These are phyloP conservation scores for Pteropus rufus DNA, from an alignment of 2,797 vertebrate species.

Conservation along the genomic window DNA sequence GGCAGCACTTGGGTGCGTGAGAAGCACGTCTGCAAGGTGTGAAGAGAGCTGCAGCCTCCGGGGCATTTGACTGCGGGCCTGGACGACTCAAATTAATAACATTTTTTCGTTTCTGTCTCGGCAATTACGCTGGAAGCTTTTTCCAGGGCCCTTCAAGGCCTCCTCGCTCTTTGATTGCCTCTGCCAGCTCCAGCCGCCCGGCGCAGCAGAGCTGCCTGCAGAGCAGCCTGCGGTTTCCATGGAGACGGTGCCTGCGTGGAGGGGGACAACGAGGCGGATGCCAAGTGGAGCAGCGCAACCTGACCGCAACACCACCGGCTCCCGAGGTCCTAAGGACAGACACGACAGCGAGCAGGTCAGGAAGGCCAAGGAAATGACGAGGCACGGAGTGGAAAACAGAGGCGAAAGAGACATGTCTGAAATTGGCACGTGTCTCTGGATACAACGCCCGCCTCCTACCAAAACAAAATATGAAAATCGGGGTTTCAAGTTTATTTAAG, in stretches of 20 bases:
- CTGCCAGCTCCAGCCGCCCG: slow-evolving; percentile 45
- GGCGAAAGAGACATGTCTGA: too few species aligned
- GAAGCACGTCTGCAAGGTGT: neutral
- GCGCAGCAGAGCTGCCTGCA: slow-evolving; percentile 35
- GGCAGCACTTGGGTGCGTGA: accelerated
- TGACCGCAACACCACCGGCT: neutral
- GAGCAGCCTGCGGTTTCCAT: slow-evolving; percentile 64
- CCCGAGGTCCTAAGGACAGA: neutral
- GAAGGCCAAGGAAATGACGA: neutral
- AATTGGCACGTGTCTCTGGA: neutral
- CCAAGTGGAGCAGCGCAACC: neutral
- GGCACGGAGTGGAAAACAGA: neutral
- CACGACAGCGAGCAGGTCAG: neutral
- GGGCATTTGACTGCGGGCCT: neutral
- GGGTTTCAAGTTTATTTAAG: neutral
- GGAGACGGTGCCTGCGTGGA: slow-evolving; percentile 35
- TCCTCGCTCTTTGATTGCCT: slow-evolving; percentile 31
- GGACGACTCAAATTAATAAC: slow-evolving; percentile 48
- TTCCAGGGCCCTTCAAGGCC: slow-evolving; percentile 57
- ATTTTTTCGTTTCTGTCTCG: slow-evolving; percentile 42
- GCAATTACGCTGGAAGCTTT: slow-evolving; percentile 30
- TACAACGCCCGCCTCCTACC: neutral
- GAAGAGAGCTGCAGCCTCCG: neutral
- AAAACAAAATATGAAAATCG: neutral
- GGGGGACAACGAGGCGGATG: neutral